Base-by-base conservation (phyloP, 1,140 invertebrate species). In the Drosophila tristis region DNA sequence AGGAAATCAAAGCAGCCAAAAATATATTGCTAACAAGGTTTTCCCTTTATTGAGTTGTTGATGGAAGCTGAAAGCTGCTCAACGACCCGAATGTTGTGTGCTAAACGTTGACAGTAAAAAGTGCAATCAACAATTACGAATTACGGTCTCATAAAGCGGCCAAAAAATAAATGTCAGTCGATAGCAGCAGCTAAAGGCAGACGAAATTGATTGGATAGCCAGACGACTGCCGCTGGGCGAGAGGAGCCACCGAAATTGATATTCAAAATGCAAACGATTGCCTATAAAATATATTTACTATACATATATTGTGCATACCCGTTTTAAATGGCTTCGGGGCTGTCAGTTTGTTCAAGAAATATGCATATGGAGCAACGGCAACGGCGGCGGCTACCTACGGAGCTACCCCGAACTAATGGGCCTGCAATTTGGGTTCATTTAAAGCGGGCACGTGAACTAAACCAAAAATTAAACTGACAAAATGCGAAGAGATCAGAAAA, bases 251-350 rank as follows among this genome's bases (percentile, higher is more conserved):
- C 56, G 39, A 77, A 87, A 87, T 87, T 89, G 79, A 87, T 89
- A 87, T 87, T 87, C 81, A 54, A 79, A 84, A 87, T 89, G 75
- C 84, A 87, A 89, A 77, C 79, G 79, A 80, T 89, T 81, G 84
- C 58, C 72, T 50, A 89, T 89, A 84, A 87, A 87, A 47, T 56
- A 78, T 72, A 80, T 80, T 85, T 86, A 76, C 63, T 66, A 72
- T 58, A 70, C 70, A 56, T 61, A 50, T 42, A 72, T 51, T 25
- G 49, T 48, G n/a, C 15, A 31, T 35, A 35, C 45, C 60, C 51
- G 45, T 26, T 45, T 23, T 8, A 43, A 50, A 66, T 39, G 2
- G 62, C 74, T 61, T 11, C 45, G 39, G 29, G 55, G 44, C 55
- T 15, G 16, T 15, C 56, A 39, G 39, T 42, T 31, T 54, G 13